Conservation (phyloP, 2,113 vertebrate genomes). For the Centrocercus urophasianus region DNA sequence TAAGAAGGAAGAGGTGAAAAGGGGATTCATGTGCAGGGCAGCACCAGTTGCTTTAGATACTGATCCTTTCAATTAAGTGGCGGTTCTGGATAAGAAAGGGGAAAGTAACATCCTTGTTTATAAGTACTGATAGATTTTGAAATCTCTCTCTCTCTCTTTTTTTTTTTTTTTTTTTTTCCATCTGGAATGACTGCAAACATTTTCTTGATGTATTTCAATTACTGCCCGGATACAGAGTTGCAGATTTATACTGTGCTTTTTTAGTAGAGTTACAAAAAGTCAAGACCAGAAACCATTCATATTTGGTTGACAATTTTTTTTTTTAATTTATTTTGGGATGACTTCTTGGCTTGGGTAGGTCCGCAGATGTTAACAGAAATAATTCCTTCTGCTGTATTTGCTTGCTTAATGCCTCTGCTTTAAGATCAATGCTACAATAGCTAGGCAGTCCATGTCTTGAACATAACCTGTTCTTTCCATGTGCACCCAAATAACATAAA, state of each 20-base stretch:
- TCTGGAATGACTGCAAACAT: background rate
- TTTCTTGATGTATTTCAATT: constrained; percentile 50
- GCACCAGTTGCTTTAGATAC: constrained; percentile 62
- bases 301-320: constrained; percentile 24
- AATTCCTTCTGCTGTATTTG: background rate
- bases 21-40: constrained; percentile 61
- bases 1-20: constrained; percentile 54
- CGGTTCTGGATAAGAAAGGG: constrained; percentile 50
- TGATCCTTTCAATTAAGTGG: constrained; percentile 59
- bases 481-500: background rate
- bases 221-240: constrained; percentile 44
- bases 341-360: constrained; percentile 49
- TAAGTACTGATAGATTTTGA: constrained; percentile 41
- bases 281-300: constrained; percentile 52
- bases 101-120: constrained; percentile 73
- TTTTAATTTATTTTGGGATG: constrained; percentile 55
- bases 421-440: background rate
- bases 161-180: too few species aligned
- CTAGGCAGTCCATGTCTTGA: background rate
- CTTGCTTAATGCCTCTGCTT: background rate
- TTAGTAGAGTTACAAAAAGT: constrained; percentile 49
- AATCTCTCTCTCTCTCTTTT: background rate
- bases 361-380: constrained; percentile 24
- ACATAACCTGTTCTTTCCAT: background rate
- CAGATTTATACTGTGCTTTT: constrained; percentile 64